phyloP scores from a whole-genome alignment of 2,888 invertebrate genomes.

The Scelioninae gen. 1 region DNA sequence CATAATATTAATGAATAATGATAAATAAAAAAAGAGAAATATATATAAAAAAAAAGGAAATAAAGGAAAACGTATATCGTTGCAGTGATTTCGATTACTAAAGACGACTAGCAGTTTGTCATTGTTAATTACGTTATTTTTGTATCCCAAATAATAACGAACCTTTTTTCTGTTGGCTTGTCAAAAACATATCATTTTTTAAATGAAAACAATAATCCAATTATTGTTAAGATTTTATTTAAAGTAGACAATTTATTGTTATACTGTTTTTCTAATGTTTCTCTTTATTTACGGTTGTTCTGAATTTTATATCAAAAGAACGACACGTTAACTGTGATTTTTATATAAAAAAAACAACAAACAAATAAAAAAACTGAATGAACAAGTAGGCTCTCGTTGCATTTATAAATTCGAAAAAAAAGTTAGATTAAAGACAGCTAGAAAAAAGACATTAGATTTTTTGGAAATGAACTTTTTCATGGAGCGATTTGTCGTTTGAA shows the following conservation, averaged over 20 bases:
- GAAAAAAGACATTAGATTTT: too few species aligned
- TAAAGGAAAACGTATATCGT: neutral
- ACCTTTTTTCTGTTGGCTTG: neutral
- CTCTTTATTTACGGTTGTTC: neutral
- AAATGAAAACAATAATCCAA: neutral
- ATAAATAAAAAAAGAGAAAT: neutral
- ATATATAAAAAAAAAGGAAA: too few species aligned
- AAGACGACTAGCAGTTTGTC: neutral
- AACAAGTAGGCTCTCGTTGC: slow-evolving; percentile 3
- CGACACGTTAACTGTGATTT: slow-evolving; percentile 45
- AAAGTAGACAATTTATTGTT: neutral
- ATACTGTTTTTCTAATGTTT: neutral
- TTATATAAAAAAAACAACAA: neutral
- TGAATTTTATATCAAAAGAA: neutral
- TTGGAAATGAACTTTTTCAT: too few species aligned
- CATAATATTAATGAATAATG: slow-evolving; percentile 45
- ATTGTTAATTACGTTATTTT: slow-evolving; percentile 40
- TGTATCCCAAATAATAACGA: slow-evolving; percentile 14
- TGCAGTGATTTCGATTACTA: neutral
- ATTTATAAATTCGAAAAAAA: slow-evolving; percentile 19
- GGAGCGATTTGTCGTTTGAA: too few species aligned
- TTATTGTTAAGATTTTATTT: slow-evolving; percentile 5
- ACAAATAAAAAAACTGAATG: too few species aligned
- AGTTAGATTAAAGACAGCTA: too few species aligned
- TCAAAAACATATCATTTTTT: slow-evolving; percentile 19